These are phyloP conservation scores for Pangasianodon hypophthalmus DNA, from an alignment of 2,113 vertebrate species.

Conservation along the genomic window DNA sequence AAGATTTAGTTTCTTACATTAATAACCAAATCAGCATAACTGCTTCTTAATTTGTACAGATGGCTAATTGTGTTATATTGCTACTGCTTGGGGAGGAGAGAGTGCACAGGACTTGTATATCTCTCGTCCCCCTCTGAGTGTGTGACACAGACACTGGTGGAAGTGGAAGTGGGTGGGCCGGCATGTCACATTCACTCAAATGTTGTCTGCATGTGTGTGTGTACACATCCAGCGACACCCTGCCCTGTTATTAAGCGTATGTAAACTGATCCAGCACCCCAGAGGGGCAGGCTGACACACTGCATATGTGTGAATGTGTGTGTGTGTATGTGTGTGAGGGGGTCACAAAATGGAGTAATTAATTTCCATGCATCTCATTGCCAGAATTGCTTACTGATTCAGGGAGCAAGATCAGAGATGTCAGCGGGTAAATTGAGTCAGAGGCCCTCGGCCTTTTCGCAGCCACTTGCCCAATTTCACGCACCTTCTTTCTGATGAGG, in stretches of 20 bases:
- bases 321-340: slow-evolving; percentile 26
- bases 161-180: background rate
- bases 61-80: background rate
- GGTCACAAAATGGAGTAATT: slow-evolving; percentile 58
- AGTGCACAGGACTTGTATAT: background rate
- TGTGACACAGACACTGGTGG: slow-evolving; percentile 23
- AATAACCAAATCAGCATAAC: background rate
- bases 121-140: background rate
- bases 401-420: slow-evolving; percentile 57
- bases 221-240: slow-evolving; percentile 59
- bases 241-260: slow-evolving; percentile 68
- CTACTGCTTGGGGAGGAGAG: background rate
- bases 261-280: slow-evolving; percentile 60
- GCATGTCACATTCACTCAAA: slow-evolving; percentile 56
- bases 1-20: background rate
- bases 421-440: slow-evolving; percentile 74
- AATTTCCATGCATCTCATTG: slow-evolving; percentile 84
- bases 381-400: slow-evolving; percentile 84
- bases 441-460: slow-evolving; percentile 77
- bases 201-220: slow-evolving; percentile 17
- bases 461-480: slow-evolving; percentile 76
- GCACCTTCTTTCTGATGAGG: slow-evolving; percentile 76
- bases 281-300: slow-evolving; percentile 13
- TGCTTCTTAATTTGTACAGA: background rate
- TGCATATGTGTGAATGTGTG: slow-evolving; percentile 10